Evolutionary conservation across 2,797 vertebrate species (phyloP).

Genomic region (Catostomus latipinnis): DNA sequence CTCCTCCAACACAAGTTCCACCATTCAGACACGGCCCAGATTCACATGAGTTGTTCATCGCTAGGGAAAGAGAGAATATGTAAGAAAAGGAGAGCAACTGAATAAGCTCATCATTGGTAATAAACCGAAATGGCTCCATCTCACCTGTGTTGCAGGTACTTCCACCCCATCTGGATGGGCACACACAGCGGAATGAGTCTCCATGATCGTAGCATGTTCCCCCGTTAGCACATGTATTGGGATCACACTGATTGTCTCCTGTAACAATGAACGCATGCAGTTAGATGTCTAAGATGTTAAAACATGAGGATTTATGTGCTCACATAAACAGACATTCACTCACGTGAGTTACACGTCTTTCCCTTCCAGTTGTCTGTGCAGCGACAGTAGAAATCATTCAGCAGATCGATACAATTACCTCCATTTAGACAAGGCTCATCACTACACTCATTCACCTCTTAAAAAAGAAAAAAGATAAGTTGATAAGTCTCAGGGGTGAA

Average conservation of each 20-base stretch:
- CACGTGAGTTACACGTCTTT: constrained; percentile 92
- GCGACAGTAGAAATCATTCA: constrained; percentile 92
- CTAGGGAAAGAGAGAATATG: constrained; percentile 67
- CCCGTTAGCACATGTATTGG: constrained; percentile 89
- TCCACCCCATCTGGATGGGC: constrained; percentile 87
- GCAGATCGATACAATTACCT: constrained; percentile 86
- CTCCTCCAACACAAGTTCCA: constrained; percentile 91
- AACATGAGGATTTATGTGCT: constrained; percentile 6
- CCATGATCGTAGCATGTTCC: constrained; percentile 92
- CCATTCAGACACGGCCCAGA: constrained; percentile 91
- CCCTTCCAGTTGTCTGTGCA: constrained; percentile 94
- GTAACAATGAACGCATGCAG: constrained; percentile 41
- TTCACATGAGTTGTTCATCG: constrained; percentile 92
- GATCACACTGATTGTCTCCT: constrained; percentile 95
- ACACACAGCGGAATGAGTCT: constrained; percentile 89
- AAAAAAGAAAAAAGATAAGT: constrained; percentile 16
- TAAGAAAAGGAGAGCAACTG: background rate
- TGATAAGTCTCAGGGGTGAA: too few species aligned
- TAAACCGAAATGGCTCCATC: constrained; percentile 22
- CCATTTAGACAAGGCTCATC: constrained; percentile 90
- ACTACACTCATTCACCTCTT: constrained; percentile 93
- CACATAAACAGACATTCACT: constrained; percentile 23
- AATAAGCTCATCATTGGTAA: background rate
- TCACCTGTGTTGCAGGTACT: constrained; percentile 91
- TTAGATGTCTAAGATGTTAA: background rate